Evolutionary conservation across 2,797 vertebrate genomes (phyloP).

Genomic region (Anabas testudineus): DNA sequence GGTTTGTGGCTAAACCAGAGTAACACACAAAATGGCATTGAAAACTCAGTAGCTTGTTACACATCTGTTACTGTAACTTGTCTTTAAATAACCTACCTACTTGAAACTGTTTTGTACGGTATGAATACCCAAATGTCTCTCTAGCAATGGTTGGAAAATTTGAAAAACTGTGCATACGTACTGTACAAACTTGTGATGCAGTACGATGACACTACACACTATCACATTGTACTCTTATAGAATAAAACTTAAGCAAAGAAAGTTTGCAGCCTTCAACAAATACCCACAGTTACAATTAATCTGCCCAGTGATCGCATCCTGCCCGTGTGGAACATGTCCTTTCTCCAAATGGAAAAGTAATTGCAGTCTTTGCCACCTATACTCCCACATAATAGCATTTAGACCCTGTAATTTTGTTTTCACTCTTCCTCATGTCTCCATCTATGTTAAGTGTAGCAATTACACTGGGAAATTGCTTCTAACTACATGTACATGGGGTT

Average conservation of each 20-base stretch:
- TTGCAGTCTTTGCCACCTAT: slow-evolving; percentile 85
- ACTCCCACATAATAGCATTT: slow-evolving; percentile 87
- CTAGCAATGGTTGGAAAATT: not conserved
- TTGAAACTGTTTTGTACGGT: not conserved
- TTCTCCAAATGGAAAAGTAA: slow-evolving; percentile 85
- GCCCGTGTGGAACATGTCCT: slow-evolving; percentile 78
- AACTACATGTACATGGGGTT: slow-evolving; percentile 71
- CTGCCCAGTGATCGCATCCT: slow-evolving; percentile 81
- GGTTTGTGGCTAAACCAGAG: not conserved
- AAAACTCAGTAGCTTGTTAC: not conserved
- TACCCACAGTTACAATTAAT: slow-evolving; percentile 81
- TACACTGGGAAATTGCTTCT: slow-evolving; percentile 83
- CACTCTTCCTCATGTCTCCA: slow-evolving; percentile 82
- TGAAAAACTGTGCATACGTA: not conserved
- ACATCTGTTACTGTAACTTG: too few species aligned
- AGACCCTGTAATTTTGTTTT: slow-evolving; percentile 86
- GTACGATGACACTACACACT: slow-evolving; percentile 9
- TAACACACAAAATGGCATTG: not conserved
- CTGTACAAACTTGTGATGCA: slow-evolving; percentile 20
- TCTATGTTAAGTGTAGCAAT: slow-evolving; percentile 89
- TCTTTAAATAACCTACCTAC: too few species aligned
- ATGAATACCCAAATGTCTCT: not conserved
- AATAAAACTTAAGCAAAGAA: slow-evolving; percentile 59
- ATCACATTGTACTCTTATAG: slow-evolving; percentile 13
- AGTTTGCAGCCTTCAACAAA: slow-evolving; percentile 69